Base-by-base conservation (phyloP, 2,113 vertebrate species). In the Diphyllodes magnificus region DNA sequence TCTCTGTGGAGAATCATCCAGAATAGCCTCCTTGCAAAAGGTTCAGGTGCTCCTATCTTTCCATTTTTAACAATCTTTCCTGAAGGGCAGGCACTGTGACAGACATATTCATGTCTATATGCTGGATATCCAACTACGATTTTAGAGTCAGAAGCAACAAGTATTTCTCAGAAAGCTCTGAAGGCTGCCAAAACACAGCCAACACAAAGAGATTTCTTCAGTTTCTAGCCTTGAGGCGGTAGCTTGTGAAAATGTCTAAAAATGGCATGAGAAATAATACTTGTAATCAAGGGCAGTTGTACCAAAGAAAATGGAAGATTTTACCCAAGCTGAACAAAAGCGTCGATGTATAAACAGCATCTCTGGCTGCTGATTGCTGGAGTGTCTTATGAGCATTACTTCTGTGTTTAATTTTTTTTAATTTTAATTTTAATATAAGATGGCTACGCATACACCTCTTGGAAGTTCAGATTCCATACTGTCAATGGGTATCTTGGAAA, bases 171-270 rank as follows among this genome's bases (percentile, higher is more conserved):
- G 85, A 90, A 90, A 82, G 71, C 63, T 93, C 30, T 92, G 50
- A 90, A 80, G 54, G 78, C 63, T 92, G 87, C 30, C 69, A 64
- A 82, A 77, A 75, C 66, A 77, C 28, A 88, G 68, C 50, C 79
- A 83, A 61, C 57, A 94, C 50, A 91, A 90, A 85, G 68, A 88
- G 30, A 68, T 65, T 77, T 93, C 59, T 82, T 63, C 71, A 82
- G 64, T 73, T 73, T 83, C 44, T 81, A 88, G 79, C 90, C 88
- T 73, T 78, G 75, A 95, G 90, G 88, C n/a, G 80, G 85, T 42
- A 86, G 57, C 57, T 92, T 85, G 70, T 82, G 84, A 72, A 92
- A 92, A 88, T 27, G 24, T 81, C 88, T 88, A 93, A 95, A 97
- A 93, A 90, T 19, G 51, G 71, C 85, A 88, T 37, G n/a, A 88